Conservation (phyloP, 92 coral and sea anemone genomes). For the Desmophyllum pertusum region DNA sequence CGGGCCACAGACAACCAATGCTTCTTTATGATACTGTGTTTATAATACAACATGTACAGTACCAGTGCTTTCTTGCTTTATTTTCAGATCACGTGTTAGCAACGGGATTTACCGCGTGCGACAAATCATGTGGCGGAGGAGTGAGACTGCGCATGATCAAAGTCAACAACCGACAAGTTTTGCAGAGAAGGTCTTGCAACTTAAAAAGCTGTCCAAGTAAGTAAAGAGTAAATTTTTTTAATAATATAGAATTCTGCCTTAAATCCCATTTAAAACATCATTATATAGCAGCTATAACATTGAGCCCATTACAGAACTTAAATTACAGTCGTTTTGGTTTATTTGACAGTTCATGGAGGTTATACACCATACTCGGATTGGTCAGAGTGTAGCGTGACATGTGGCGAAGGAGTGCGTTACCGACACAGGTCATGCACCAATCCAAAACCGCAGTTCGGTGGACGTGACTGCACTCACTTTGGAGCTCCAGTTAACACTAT, state of each 20-base stretch:
- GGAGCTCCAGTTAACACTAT: constrained; percentile 84
- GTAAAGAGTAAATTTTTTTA: neutral
- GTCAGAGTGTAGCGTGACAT: constrained; percentile 95
- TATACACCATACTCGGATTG: constrained; percentile 78
- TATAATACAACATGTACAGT: too few relatives aligned
- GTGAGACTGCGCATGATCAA: constrained; percentile 92
- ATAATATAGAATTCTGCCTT: neutral
- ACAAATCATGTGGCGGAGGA: constrained; percentile 95
- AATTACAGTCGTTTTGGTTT: neutral
- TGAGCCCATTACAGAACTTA: neutral
- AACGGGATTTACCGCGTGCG: constrained; percentile 90
- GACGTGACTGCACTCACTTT: constrained; percentile 76
- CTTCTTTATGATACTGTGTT: neutral
- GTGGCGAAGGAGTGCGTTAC: constrained; percentile 90
- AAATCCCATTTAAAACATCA: neutral
- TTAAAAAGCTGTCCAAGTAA: constrained; percentile 84
- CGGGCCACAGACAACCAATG: too few relatives aligned
- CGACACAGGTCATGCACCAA: constrained; percentile 83
- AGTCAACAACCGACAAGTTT: constrained; percentile 87
- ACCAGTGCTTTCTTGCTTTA: neutral
- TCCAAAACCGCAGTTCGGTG: constrained; percentile 85
- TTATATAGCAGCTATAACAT: too few relatives aligned
- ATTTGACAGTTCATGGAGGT: constrained; percentile 80
- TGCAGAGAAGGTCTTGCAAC: constrained; percentile 90
- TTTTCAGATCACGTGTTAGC: constrained; percentile 79